These are phyloP conservation scores for Eumerus sabulonum DNA, from an alignment of 2,888 invertebrate species.

Conservation along the genomic window DNA sequence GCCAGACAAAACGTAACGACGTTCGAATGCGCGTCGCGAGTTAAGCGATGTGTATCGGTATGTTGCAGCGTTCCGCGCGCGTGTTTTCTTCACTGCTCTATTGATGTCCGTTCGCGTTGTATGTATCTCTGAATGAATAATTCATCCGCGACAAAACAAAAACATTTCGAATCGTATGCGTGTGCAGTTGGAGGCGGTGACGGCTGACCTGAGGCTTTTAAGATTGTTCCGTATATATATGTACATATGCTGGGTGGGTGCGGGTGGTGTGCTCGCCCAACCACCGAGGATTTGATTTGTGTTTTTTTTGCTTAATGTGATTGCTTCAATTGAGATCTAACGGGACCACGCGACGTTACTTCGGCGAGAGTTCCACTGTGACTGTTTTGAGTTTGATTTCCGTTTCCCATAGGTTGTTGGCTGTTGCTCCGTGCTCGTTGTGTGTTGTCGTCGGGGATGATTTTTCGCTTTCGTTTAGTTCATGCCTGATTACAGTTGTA, in stretches of 20 bases:
- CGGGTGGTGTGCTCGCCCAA: conserved; percentile 21
- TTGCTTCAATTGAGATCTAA: conserved; percentile 50
- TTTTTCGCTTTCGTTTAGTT: conserved; percentile 68
- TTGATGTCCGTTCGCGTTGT: conserved; percentile 32
- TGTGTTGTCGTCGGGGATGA: conserved; percentile 57
- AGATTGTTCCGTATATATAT: conserved; percentile 2
- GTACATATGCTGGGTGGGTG: too few relatives aligned
- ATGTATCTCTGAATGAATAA: conserved; percentile 53
- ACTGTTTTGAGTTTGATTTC: conserved; percentile 75
- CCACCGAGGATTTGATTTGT: conserved; percentile 29
- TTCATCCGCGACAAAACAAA: conserved; percentile 63
- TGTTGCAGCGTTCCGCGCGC: conserved; percentile 27
- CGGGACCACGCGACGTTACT: conserved; percentile 76
- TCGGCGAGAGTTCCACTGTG: conserved; percentile 78
- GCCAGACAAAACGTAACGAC: conserved; percentile 5
- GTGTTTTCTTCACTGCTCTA: too few relatives aligned
- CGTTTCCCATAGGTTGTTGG: conserved; percentile 71
- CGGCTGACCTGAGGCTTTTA: conserved; percentile 49
- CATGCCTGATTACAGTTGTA: conserved; percentile 63
- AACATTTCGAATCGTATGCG: conserved; percentile 29
- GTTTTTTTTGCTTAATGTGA: conserved; percentile 31
- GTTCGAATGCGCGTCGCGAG: conserved; percentile 15
- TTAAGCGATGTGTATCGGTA: conserved; percentile 18
- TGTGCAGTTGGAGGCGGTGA: conserved; percentile 13
- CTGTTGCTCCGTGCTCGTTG: conserved; percentile 22